Conservation (phyloP, 2,888 invertebrate genomes). For the Phengaris arion region DNA sequence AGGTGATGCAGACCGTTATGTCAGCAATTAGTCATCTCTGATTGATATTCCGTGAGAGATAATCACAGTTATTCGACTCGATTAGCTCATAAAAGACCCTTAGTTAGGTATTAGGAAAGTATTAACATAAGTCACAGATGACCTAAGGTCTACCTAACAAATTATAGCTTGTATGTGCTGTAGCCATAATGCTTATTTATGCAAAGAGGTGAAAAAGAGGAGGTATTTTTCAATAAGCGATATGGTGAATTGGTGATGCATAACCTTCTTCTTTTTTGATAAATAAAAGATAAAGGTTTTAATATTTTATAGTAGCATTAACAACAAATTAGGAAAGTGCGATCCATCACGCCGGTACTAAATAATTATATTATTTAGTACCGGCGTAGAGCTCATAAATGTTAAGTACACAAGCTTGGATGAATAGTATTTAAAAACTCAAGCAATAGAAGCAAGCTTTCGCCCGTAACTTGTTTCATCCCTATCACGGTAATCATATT, state of each 20-base stretch:
- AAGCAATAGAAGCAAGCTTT: background rate
- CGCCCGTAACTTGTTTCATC: background rate
- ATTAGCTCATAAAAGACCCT: background rate
- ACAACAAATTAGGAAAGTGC: background rate
- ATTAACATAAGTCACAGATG: background rate
- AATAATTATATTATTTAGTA: background rate
- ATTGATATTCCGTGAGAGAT: conserved; percentile 18
- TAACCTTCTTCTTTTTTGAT: too few species aligned
- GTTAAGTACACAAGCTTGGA: background rate
- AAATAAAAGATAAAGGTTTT: background rate
- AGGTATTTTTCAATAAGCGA: too few species aligned
- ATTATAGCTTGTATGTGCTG: too few species aligned
- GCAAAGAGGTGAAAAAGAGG: too few species aligned
- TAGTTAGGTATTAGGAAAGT: background rate
- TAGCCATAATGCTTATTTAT: too few species aligned
- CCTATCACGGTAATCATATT: background rate
- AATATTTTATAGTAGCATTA: background rate
- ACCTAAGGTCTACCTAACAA: background rate
- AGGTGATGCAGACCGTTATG: background rate
- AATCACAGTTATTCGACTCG: background rate
- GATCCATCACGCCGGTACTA: background rate
- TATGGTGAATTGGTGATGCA: too few species aligned
- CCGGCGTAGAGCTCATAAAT: background rate
- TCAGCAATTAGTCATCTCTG: conserved; percentile 15
- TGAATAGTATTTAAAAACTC: background rate